A percentile compares a stretch with the other conserved stretches of the same genome.
phyloP scores from a whole-genome alignment of 2,888 invertebrate species.

The Melanophora roralis region DNA sequence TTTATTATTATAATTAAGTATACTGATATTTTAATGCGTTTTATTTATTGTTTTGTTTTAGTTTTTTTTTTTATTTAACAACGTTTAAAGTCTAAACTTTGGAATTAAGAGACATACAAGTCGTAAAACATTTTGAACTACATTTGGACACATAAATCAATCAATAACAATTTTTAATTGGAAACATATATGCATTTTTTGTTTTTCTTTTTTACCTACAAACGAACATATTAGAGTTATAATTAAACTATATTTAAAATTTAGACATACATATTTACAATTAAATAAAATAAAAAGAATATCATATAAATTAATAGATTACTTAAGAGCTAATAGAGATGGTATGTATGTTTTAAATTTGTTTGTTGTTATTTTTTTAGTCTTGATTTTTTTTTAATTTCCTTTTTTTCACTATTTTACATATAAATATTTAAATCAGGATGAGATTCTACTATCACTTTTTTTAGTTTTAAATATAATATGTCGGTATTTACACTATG shows the following conservation, averaged over 20 bases:
- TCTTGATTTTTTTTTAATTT: not conserved
- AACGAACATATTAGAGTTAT: constrained; percentile 31
- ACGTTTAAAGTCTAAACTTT: constrained; percentile 21
- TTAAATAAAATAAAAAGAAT: constrained; percentile 31
- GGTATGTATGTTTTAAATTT: not conserved
- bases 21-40: not conserved
- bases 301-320: constrained; percentile 2
- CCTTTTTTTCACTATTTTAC: too few species aligned
- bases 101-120: constrained; percentile 28
- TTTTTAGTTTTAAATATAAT: not conserved
- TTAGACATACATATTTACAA: constrained; percentile 25
- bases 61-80: constrained; percentile 3
- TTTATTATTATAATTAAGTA: not conserved
- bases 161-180: constrained; percentile 22
- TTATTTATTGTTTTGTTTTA: not conserved
- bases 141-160: constrained; percentile 32
- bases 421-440: too few species aligned
- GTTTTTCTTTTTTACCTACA: constrained; percentile 26
- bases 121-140: constrained; percentile 7
- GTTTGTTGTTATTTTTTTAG: not conserved
- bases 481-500: constrained; percentile 22
- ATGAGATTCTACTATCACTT: constrained; percentile 51
- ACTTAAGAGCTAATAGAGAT: constrained; percentile 17
- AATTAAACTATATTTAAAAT: constrained; percentile 1
- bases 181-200: not conserved